Evolutionary conservation across 2,888 invertebrate species (phyloP), one percentile per base, ranked within the genome.

Genomic region (Scaeva pyrastri): DNA sequence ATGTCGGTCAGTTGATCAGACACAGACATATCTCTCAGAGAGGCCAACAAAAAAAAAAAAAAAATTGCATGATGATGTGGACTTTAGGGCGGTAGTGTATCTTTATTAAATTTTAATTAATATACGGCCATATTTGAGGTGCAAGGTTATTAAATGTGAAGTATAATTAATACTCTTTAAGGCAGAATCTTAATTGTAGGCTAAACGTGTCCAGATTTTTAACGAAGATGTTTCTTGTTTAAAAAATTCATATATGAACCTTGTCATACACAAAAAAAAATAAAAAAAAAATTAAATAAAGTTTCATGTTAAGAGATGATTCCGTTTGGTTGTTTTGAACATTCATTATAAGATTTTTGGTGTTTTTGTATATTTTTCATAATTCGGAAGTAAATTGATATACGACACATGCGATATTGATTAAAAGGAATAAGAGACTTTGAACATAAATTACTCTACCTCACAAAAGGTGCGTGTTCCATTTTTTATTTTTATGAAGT

Each of bases 41-140:
- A 75, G 41, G 8, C 14, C 16, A n/a, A 64, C 11, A 26, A 43
- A 56, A 21, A 39, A 66, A 66, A 31, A 58, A 48, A 36, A 56
- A 21, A 23, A 58, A 58, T 12, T 36, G 39, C 19, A 31, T 31
- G 31, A 31, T 43, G 48, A 48, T 86, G 82, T 86, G 81, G 81
- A 81, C 73, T 85, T 85, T 86, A 21, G 74, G 86, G 86, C 86
- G 86, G 73, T 74, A 39, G 73, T 78, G 73, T 78, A 82, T 78
- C 86, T 86, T 86, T 82, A 86, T 86, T 86, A 82, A 74, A 82
- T 68, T 82, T 86, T 78, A 86, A 86, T 86, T 86, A 78, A 86
- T 82, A 77, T 55, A 74, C 64, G 74, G 58, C 58, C 82, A 74
- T 70, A 45, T 77, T 62, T 58, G 45, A 82, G 77, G 86, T 78